Evolutionary conservation across 1,140 invertebrate species (phyloP).

Genomic region (Camponotus vicinus): DNA sequence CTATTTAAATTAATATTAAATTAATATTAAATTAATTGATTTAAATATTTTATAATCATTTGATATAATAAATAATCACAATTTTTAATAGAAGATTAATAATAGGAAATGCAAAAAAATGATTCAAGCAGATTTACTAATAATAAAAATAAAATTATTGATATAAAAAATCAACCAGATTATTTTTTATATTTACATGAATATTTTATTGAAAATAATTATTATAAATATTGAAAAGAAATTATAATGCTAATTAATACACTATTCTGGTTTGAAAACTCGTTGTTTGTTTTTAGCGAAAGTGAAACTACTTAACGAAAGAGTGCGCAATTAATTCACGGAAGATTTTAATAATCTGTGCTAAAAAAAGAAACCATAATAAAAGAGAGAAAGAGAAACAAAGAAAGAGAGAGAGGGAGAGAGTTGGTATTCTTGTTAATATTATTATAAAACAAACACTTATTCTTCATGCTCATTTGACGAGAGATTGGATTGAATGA

Average conservation of each 20-base stretch:
- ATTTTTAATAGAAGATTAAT: background rate
- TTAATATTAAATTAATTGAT: background rate
- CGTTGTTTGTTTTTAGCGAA: slow-evolving; percentile 28
- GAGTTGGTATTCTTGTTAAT: background rate
- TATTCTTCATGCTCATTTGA: background rate
- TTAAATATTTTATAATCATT: slow-evolving; percentile 6
- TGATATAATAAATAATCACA: slow-evolving; percentile 1
- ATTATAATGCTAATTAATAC: background rate
- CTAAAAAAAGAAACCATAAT: background rate
- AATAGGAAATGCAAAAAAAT: background rate
- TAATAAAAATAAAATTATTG: slow-evolving; percentile 9
- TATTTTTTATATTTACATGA: background rate
- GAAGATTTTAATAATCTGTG: slow-evolving; percentile 1
- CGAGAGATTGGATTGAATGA: background rate
- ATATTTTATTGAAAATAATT: background rate
- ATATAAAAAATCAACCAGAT: background rate
- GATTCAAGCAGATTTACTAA: background rate
- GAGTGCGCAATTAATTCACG: background rate
- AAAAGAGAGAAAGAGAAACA: too few relatives aligned
- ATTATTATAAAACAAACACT: slow-evolving; percentile 10
- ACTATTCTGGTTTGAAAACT: background rate
- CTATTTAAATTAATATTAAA: too few relatives aligned
- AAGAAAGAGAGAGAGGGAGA: too few relatives aligned
- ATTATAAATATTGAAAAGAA: background rate
- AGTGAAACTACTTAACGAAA: slow-evolving; percentile 57